These are phyloP conservation scores for Columba livia DNA, from an alignment of 2,113 vertebrate genomes.

Conservation along the genomic window DNA sequence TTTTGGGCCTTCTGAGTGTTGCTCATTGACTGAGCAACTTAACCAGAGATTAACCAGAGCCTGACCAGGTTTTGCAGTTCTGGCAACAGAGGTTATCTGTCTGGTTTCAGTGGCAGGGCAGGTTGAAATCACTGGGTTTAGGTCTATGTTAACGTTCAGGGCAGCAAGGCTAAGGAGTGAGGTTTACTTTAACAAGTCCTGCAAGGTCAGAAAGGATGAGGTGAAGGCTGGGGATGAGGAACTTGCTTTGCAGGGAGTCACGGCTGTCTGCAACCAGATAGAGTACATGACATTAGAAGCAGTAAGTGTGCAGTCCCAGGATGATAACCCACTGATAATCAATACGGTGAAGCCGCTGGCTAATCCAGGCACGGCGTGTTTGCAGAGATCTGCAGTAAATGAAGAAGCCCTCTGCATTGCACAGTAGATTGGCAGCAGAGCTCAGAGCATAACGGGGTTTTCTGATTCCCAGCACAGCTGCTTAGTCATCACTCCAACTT, in stretches of 20 bases:
- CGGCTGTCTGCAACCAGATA: not conserved
- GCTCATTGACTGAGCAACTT: not conserved
- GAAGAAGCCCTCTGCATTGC: not conserved
- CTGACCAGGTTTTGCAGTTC: not conserved
- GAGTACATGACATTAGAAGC: accelerated
- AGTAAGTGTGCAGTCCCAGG: not conserved
- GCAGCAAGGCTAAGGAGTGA: not conserved
- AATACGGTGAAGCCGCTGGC: accelerated
- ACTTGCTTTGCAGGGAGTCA: not conserved
- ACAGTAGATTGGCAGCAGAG: not conserved
- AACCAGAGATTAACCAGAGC: not conserved
- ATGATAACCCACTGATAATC: not conserved
- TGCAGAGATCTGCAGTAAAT: not conserved
- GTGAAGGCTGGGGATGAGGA: not conserved
- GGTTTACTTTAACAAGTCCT: not conserved
- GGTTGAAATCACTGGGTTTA: not conserved
- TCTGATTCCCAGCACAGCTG: not conserved
- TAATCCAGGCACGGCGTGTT: accelerated
- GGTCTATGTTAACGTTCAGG: not conserved
- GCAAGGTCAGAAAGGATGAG: not conserved
- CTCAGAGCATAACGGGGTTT: not conserved
- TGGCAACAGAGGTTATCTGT: not conserved
- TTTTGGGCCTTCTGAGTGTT: not conserved
- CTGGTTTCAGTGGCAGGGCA: not conserved
- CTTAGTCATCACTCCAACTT: slow-evolving; percentile 11